Conservation (phyloP, 64 coral and sea anemone species). For the Platygyra sinensis region DNA sequence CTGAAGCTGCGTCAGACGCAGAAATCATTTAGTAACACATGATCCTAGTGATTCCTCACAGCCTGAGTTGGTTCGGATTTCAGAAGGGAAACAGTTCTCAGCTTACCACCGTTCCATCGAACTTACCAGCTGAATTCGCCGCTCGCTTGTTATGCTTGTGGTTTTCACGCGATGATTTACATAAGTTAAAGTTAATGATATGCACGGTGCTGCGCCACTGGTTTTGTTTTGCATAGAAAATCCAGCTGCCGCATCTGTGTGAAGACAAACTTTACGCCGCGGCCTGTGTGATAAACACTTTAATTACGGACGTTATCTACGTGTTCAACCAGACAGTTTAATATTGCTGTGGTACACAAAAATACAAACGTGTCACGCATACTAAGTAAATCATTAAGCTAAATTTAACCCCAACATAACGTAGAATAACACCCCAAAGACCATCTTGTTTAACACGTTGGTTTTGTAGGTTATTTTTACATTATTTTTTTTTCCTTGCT, state of each 20-base stretch:
- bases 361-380: background rate
- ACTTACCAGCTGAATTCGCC: background rate
- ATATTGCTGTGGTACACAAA: background rate
- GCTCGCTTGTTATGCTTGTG: slow-evolving; percentile 20
- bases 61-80: background rate
- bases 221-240: background rate
- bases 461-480: background rate
- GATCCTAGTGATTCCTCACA: background rate
- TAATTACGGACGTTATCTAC: background rate
- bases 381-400: background rate
- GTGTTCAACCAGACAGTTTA: background rate
- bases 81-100: background rate
- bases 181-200: slow-evolving; percentile 46
- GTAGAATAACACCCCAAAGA: background rate
- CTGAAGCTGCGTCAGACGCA: background rate
- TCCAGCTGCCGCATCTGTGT: background rate
- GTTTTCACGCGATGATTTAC: slow-evolving; percentile 14
- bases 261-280: background rate
- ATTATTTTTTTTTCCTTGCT: background rate
- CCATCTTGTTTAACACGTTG: background rate
- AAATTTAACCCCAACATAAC: background rate
- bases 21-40: background rate
- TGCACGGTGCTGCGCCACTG: background rate
- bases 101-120: background rate
- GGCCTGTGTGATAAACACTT: background rate